Base-by-base conservation (phyloP, 2,113 vertebrate genomes). In the Seriola aureovittata region DNA sequence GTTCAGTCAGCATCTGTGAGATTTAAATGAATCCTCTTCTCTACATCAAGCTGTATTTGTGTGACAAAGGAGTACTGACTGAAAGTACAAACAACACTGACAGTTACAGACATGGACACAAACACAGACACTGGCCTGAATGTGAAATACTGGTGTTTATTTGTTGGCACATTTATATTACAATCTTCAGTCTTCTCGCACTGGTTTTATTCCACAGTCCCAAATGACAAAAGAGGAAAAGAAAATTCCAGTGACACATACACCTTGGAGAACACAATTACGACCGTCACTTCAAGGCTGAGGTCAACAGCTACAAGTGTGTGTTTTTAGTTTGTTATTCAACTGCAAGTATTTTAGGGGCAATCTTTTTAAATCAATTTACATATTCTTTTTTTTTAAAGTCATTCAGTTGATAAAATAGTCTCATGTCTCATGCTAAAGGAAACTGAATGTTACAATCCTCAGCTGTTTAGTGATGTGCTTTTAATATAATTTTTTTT, bases 131-230 rank as follows among this genome's bases (percentile, higher is more conserved):
- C 40, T 0, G 29, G 64, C 23, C 78, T 72, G 73, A 80, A 86
- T 89, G 91, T 95, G 95, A 96, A 96, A 96, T 96, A 96, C 95
- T 96, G 95, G 93, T 95, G 92, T 96, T 96, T 96, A 96, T 95
- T 96, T 94, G 90, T 96, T 96, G 95, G 95, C 95, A 96, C 95
- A 94, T 94, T 94, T 95, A 96, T 95, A 94, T 95, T 96, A 96
- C 95, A 96, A 95, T 95, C 95, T 95, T 95, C 89, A 93, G 93
- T 94, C 93, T 96, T 94, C 91, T 94, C 87, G 72, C 89, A 91
- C 94, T 93, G 92, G 85, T 92, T 91, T 92, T 89, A 95, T 93
- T 93, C 92, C 92, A 94, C 90, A 94, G 92, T 95, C 91, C 90
- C 89, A 93, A 93, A 93, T 84, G 85, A 94, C 90, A 92, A 85